Conservation (phyloP, 2,113 vertebrate genomes). For the Collichthys lucidus region DNA sequence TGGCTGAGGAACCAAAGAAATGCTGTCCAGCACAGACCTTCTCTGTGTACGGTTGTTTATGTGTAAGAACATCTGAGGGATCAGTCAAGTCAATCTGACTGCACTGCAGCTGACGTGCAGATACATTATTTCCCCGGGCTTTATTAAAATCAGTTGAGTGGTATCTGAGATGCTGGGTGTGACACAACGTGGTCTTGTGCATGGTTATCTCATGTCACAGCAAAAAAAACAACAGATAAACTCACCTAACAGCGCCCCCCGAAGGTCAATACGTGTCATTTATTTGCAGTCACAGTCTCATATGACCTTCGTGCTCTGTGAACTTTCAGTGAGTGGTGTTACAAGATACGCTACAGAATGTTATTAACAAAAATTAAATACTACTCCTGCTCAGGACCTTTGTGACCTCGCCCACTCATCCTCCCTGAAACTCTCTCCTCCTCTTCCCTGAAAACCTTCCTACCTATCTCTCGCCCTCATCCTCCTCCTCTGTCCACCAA, state of each 20-base stretch:
- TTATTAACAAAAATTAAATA: not conserved
- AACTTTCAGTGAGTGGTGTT: not conserved
- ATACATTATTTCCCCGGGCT: not conserved
- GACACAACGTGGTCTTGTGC: not conserved
- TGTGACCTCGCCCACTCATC: no score
- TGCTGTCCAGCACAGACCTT: no score
- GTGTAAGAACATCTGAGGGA: no score
- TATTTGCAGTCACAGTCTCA: no score
- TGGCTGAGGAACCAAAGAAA: no score
- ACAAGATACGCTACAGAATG: not conserved
- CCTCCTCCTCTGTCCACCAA: no score
- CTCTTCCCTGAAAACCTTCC: no score
- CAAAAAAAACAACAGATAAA: slow-evolving; percentile 6
- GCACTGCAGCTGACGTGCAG: not conserved
- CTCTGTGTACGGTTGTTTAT: no score
- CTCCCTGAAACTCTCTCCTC: no score
- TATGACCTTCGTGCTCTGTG: no score
- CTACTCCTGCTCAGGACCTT: not conserved
- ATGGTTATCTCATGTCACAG: not conserved
- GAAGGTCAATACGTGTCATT: slow-evolving; percentile 17
- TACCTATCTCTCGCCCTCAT: no score
- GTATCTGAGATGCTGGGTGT: not conserved
- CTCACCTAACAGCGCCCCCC: slow-evolving; percentile 22
- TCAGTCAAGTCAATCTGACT: no score
- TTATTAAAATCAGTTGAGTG: not conserved